Evolutionary conservation across 2,888 invertebrate genomes (phyloP).

Genomic region (Clivina fossor): DNA sequence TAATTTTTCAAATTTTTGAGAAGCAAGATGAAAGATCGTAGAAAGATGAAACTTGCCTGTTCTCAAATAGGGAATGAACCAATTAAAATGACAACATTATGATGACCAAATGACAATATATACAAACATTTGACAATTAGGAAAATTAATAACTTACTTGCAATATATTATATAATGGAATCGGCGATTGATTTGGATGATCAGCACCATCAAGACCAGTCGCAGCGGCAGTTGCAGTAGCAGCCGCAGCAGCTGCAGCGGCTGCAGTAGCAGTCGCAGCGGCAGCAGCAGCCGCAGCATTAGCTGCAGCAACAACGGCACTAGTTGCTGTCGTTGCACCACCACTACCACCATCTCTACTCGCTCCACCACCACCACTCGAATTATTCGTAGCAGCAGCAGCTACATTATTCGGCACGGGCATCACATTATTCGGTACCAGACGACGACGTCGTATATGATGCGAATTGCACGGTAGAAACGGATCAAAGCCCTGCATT

Average conservation of each 20-base stretch:
- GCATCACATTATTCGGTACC: constrained; percentile 30
- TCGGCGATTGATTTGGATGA: constrained; percentile 19
- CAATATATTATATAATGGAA: constrained; percentile 26
- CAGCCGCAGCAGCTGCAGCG: constrained; percentile 17
- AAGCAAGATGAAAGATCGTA: too few species aligned
- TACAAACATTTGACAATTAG: not conserved
- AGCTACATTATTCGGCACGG: constrained; percentile 42
- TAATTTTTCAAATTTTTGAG: too few species aligned
- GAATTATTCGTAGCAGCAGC: constrained; percentile 20
- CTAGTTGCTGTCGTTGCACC: constrained; percentile 41
- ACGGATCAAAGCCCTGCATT: constrained; percentile 65
- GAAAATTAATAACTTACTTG: constrained; percentile 12
- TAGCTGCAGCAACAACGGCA: constrained; percentile 16
- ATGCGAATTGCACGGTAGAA: constrained; percentile 72
- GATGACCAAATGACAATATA: too few species aligned
- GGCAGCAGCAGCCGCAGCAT: constrained; percentile 33
- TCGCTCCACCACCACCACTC: constrained; percentile 11
- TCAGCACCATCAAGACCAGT: not conserved
- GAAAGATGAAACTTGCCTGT: too few species aligned
- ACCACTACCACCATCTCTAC: not conserved
- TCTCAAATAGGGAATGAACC: too few species aligned
- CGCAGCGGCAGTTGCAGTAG: constrained; percentile 14
- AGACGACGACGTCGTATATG: constrained; percentile 56
- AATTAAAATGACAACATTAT: too few species aligned
- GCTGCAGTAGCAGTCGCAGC: constrained; percentile 43